Percentiles rank a stretch among this genome's conserved stretches.
Evolutionary conservation across 2,113 vertebrate genomes (phyloP).

Genomic region (Strigops habroptila): DNA sequence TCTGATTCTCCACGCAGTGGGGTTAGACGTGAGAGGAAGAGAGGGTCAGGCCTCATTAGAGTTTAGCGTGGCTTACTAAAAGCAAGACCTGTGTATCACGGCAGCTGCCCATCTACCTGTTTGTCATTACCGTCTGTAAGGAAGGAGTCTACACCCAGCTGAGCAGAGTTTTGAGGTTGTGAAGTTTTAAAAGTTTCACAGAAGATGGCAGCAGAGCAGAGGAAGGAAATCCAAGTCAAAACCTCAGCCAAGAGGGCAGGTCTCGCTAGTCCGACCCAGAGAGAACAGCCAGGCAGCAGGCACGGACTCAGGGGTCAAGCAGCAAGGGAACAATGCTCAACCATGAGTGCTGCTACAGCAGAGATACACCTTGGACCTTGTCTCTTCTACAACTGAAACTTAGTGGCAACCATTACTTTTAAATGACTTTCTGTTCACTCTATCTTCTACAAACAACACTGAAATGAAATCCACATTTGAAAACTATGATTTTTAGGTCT

Average conservation of each 20-base stretch:
- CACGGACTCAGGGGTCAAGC: rapidly evolving
- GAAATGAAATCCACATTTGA: not conserved
- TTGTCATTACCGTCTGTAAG: not conserved
- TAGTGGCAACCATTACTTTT: not conserved
- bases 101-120: not conserved
- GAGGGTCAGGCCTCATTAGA: not conserved
- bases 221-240: not conserved
- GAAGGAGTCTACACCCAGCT: not conserved
- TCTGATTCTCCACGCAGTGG: not conserved
- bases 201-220: not conserved
- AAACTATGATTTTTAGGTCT: not conserved
- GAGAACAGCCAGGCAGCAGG: not conserved
- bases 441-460: not conserved
- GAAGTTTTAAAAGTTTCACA: not conserved
- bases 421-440: not conserved
- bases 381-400: not conserved
- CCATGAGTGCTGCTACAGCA: not conserved
- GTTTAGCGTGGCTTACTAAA: not conserved
- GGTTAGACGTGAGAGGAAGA: not conserved
- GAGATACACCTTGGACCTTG: not conserved
- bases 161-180: not conserved
- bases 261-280: not conserved
- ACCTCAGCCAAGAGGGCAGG: not conserved
- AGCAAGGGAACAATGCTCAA: not conserved
- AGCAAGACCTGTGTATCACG: not conserved